phyloP scores from a whole-genome alignment of 2,113 vertebrate species.

The Calyptommatus sinebrachiatus region DNA sequence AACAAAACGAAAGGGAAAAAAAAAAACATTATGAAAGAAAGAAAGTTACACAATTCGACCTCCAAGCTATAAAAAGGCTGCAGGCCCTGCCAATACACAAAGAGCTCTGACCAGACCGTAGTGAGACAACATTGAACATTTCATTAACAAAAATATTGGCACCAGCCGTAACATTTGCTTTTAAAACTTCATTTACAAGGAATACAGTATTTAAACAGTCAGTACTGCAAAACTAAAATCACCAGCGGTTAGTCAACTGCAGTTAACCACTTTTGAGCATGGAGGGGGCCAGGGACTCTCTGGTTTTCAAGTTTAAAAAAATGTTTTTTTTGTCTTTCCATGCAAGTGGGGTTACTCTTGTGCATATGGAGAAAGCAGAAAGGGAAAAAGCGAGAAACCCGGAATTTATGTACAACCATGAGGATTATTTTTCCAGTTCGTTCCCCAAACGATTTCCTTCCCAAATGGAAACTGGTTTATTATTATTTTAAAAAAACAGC shows the following conservation, averaged over 20 bases:
- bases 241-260: constrained; percentile 68
- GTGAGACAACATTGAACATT: constrained; percentile 82
- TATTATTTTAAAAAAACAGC: not conserved
- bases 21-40: constrained; percentile 79
- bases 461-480: not conserved
- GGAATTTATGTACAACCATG: constrained; percentile 58
- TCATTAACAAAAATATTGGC: constrained; percentile 84
- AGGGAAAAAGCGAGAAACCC: constrained; percentile 38
- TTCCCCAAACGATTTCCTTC: constrained; percentile 9
- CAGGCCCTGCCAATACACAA: constrained; percentile 77
- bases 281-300: constrained; percentile 62
- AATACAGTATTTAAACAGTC: constrained; percentile 74
- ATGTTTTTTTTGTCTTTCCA: constrained; percentile 30
- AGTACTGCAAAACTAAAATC: constrained; percentile 71
- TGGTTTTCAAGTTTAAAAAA: constrained; percentile 26
- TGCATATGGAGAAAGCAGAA: not conserved
- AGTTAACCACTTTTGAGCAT: constrained; percentile 67
- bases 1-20: constrained; percentile 48
- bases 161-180: constrained; percentile 73
- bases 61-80: constrained; percentile 78
- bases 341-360: constrained; percentile 30
- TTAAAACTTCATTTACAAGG: constrained; percentile 75
- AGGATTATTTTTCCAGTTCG: constrained; percentile 65
- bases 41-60: constrained; percentile 82
- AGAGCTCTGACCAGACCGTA: constrained; percentile 75